These are phyloP conservation scores for Oithona nana DNA, from an alignment of 2,888 invertebrate genomes.

Conservation along the genomic window DNA sequence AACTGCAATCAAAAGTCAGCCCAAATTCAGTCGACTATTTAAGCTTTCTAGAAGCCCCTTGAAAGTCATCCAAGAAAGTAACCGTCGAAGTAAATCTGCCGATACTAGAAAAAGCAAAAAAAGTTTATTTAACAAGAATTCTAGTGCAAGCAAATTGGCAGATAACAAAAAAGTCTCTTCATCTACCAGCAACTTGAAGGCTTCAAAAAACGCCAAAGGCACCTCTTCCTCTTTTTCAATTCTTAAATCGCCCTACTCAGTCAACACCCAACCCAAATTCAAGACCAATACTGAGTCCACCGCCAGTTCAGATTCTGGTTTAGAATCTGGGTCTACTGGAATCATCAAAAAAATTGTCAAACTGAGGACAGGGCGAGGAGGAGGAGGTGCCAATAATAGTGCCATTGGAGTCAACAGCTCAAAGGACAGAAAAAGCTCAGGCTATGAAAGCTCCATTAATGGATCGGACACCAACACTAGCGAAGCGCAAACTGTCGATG, in stretches of 20 bases:
- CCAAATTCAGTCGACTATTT: conserved; percentile 9
- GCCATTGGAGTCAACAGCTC: not conserved
- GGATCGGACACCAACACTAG: not conserved
- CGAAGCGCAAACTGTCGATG: not conserved
- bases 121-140: too few relatives aligned
- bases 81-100: not conserved
- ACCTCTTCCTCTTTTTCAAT: conserved; percentile 13
- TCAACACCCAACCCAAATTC: not conserved
- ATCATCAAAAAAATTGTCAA: not conserved
- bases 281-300: not conserved
- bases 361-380: not conserved
- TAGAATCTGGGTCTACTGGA: not conserved
- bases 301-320: not conserved
- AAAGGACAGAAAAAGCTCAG: conserved; percentile 5
- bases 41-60: conserved; percentile 1
- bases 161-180: not conserved
- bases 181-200: not conserved
- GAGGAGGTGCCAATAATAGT: conserved; percentile 4
- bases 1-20: not conserved
- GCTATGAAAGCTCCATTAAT: not conserved
- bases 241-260: not conserved
- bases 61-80: not conserved
- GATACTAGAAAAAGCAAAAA: not conserved
- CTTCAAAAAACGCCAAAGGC: conserved; percentile 16
- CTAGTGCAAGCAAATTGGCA: not conserved